A percentile compares a stretch with the other conserved stretches of the same genome.
phyloP scores from a whole-genome alignment of 2,113 vertebrate species.

The Numenius arquata region DNA sequence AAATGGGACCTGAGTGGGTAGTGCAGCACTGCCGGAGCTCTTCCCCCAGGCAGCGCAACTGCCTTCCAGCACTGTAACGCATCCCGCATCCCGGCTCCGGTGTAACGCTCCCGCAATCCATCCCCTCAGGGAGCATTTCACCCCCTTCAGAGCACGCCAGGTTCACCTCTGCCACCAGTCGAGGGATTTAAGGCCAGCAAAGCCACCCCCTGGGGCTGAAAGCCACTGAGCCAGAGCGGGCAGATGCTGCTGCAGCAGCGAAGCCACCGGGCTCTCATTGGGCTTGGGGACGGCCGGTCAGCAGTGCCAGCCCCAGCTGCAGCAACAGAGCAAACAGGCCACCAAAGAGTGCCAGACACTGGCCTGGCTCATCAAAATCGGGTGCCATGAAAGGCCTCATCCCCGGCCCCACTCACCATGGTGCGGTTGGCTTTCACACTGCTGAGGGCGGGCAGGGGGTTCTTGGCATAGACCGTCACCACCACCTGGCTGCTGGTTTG shows the following conservation, averaged over 20 bases:
- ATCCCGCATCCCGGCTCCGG: neutral
- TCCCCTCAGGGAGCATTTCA: neutral
- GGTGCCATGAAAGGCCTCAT: accelerated
- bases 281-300: accelerated
- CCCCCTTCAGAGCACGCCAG: neutral
- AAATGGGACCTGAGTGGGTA: neutral
- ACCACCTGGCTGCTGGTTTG: slow-evolving; percentile 87
- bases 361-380: accelerated
- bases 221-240: neutral
- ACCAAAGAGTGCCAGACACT: too few relatives aligned
- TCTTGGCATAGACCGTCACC: slow-evolving; percentile 90
- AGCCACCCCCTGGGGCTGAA: neutral
- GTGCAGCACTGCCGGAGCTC: neutral
- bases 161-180: neutral
- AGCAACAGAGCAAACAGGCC: neutral
- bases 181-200: neutral
- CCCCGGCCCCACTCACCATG: slow-evolving; percentile 73
- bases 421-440: slow-evolving; percentile 86
- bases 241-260: neutral
- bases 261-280: accelerated
- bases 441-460: slow-evolving; percentile 78
- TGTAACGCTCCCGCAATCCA: accelerated
- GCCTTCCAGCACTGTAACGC: neutral
- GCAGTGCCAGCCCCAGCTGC: neutral
- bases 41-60: neutral